These are phyloP conservation scores for Pammene fasciana DNA, from an alignment of 2,888 invertebrate species.

Conservation along the genomic window DNA sequence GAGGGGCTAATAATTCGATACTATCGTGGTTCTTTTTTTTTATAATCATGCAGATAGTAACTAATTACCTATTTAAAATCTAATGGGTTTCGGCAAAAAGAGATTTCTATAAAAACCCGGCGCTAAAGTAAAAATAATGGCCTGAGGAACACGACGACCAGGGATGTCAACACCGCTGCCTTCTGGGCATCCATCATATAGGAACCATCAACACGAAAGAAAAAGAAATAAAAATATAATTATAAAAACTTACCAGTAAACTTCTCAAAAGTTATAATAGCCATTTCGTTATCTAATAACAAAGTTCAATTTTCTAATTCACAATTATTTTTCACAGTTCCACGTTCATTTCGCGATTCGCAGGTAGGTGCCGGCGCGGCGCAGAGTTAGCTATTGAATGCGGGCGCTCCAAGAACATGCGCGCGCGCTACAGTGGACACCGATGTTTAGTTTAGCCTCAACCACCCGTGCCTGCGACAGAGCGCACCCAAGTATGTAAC, in stretches of 20 bases:
- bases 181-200: too few species aligned
- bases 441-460: conserved; percentile 10
- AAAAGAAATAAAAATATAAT: neutral
- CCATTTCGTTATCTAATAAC: conserved; percentile 27
- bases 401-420: conserved; percentile 25
- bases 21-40: too few species aligned
- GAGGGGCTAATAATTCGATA: too few species aligned
- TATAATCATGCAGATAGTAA: too few species aligned
- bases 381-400: conserved; percentile 33
- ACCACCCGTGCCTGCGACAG: neutral
- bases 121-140: too few species aligned
- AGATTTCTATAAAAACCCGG: neutral
- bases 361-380: conserved; percentile 22
- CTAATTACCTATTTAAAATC: too few species aligned
- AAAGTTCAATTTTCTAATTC: conserved; percentile 26
- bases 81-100: too few species aligned
- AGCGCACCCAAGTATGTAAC: neutral
- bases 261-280: conserved; percentile 21
- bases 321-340: conserved; percentile 24
- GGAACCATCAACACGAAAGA: neutral
- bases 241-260: conserved; percentile 29
- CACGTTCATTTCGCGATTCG: conserved; percentile 25
- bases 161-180: too few species aligned
- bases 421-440: neutral
- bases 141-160: too few species aligned